Evolutionary conservation across 2,888 invertebrate genomes (phyloP), one percentile per base, ranked within the genome.

Genomic region (Stenodema calcarata): DNA sequence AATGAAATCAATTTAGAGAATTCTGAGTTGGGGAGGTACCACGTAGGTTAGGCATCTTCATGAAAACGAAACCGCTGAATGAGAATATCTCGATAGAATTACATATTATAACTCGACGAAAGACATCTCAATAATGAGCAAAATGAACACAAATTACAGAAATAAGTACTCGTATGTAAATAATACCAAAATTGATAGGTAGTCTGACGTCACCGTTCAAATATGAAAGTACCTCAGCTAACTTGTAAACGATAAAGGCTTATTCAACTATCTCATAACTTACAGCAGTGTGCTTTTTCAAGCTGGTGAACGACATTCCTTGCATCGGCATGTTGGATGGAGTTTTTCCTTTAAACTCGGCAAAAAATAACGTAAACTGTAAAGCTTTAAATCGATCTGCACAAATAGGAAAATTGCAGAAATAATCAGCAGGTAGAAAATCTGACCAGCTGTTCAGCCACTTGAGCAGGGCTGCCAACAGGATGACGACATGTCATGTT

Each of bases 231-330:
- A 42, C 11, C n/a, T 2, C 11, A 11, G 3, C 3, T 54, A 54
- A 18, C 11, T 4, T 54, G 4, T 6, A 69, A 69, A 69, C 7
- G 28, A 69, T 23, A 4, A 4, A 4, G 28, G n/a, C 2, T 11
- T 7, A 18, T 16, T 12, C 69, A 4, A 69, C 11, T 50, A 16
- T 69, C 87, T 70, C 82, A 82, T 70, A 76, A 86, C 87, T 94
- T 92, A 96, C 96, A 90, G 96, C 94, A 89, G 95, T 95, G 91
- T 96, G 95, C 91, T 94, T 95, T 91, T 94, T 95, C 88, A 96
- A 91, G 90, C 95, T 95, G 81, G 93, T 91, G 27, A 95, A 87
- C 88, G 93, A 93, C 90, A 96, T 90, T 88, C 96, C 96, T 91
- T 95, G 95, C 96, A 96, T 96, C 27, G 75, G 73, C 84, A 84